These are phyloP conservation scores for Agapetus fuscipes DNA, from an alignment of 2,888 invertebrate genomes.

Conservation along the genomic window DNA sequence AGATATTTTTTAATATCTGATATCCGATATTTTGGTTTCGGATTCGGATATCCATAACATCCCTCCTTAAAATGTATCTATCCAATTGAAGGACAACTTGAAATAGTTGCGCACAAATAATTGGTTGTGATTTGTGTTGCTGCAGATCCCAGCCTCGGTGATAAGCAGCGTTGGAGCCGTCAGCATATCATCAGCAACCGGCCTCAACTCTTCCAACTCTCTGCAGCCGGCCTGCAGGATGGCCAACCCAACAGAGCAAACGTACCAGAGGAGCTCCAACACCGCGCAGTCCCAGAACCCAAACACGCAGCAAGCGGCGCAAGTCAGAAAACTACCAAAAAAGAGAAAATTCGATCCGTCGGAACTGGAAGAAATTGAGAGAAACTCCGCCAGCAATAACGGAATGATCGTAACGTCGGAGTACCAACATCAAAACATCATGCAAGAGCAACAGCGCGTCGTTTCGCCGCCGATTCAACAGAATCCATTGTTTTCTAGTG, in stretches of 20 bases:
- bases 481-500: constrained; percentile 49
- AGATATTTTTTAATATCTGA: too few species aligned
- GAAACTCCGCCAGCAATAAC: constrained; percentile 38
- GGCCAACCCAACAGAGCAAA: constrained; percentile 41
- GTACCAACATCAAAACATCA: constrained; percentile 27
- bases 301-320: constrained; percentile 22
- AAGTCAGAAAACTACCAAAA: constrained; percentile 76
- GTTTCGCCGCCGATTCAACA: constrained; percentile 44
- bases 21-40: too few species aligned
- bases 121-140: too few species aligned
- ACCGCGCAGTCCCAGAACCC: not conserved
- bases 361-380: constrained; percentile 61
- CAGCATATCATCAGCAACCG: constrained; percentile 38
- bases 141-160: constrained; percentile 50
- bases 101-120: too few species aligned
- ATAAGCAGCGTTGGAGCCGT: constrained; percentile 50
- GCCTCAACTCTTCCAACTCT: constrained; percentile 28
- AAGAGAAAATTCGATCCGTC: constrained; percentile 82
- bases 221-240: constrained; percentile 27
- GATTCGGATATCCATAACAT: too few species aligned
- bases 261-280: constrained; percentile 32
- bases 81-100: too few species aligned
- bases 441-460: constrained; percentile 28
- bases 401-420: constrained; percentile 25
- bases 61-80: too few species aligned